Evolutionary conservation across 2,888 invertebrate genomes (phyloP), one percentile per base, ranked within the genome.

Genomic region (Nomada lathburiana): DNA sequence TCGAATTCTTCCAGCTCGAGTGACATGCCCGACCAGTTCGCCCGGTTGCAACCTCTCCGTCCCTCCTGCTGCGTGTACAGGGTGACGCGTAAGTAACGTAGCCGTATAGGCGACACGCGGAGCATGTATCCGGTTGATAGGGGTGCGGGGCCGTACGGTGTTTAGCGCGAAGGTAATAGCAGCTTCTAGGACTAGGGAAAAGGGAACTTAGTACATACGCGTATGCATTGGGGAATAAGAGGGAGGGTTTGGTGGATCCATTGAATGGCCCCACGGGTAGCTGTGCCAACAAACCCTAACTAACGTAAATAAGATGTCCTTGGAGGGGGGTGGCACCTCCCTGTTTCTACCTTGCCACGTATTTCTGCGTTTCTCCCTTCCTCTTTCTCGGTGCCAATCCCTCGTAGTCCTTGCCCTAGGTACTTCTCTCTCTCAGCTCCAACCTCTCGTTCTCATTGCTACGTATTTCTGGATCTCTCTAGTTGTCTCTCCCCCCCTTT

Each of bases 271-370:
- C 90, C 91, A 91, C 81, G 92, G 93, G 92, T 92, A 90, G 86
- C 89, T 91, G 88, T 88, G 92, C 92, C 92, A 93, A 93, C 93
- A 93, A 93, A 92, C 92, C 93, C 92, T 92, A 93, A 94, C 93
- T 93, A 93, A 94, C 94, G 93, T 93, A 93, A 94, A 93, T 93
- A 94, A 94, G 93, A 92, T 91, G 92, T 93, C 92, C 90, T 89
- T 75, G 78, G 84, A 88, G 87, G 76, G 76, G 82, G 62, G 53
- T 44, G 20, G 16, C 13, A 9, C 63, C 64, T 60, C 42, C 71
- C 62, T 71, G 64, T 52, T 44, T 80, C 74, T 78, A 78, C 47
- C 47, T 47, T 16, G 47, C 47, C 3, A 47, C 47, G 47, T 36
- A 36, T 36, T 36, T 36, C 36, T 36, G 36, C 7, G 36, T 36